These are phyloP conservation scores for Pomatostomus ruficeps DNA, from an alignment of 2,113 vertebrate genomes.

Conservation along the genomic window DNA sequence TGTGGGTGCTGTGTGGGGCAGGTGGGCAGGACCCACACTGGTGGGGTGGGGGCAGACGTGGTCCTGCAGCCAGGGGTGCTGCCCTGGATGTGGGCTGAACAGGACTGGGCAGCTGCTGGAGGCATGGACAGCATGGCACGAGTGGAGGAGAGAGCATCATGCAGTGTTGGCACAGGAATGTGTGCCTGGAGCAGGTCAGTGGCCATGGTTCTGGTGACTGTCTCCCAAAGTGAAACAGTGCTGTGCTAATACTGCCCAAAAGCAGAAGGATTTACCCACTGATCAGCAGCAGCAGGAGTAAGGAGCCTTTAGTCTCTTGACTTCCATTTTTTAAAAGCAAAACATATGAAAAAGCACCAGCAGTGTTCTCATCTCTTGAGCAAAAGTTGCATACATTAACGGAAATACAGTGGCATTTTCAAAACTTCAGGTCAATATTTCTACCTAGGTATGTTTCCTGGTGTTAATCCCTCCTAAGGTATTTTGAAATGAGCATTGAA, in stretches of 20 bases:
- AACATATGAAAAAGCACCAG: not conserved
- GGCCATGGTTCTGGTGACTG: not conserved
- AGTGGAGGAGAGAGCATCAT: not conserved
- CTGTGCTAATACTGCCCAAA: not conserved
- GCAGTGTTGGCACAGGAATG: not conserved
- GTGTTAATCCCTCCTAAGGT: not conserved
- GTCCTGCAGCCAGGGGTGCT: not conserved
- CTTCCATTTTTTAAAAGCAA: not conserved
- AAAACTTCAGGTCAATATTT: not conserved
- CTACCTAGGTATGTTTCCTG: not conserved
- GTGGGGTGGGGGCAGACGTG: not conserved
- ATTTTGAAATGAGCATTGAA: not conserved
- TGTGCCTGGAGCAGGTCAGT: not conserved
- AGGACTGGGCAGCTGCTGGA: not conserved
- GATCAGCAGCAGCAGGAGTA: not conserved
- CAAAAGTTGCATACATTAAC: not conserved
- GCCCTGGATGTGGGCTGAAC: not conserved
- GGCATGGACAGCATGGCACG: rapidly evolving
- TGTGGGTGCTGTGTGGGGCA: not conserved
- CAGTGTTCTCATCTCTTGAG: not conserved
- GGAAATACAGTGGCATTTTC: not conserved
- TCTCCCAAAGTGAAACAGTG: not conserved
- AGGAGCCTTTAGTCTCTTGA: not conserved
- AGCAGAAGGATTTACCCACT: not conserved
- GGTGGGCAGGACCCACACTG: not conserved